A percentile compares a stretch with the other conserved stretches of the same genome.
Evolutionary conservation across 2,797 vertebrate genomes (phyloP).

Genomic region (Pseudopleuronectes americanus): DNA sequence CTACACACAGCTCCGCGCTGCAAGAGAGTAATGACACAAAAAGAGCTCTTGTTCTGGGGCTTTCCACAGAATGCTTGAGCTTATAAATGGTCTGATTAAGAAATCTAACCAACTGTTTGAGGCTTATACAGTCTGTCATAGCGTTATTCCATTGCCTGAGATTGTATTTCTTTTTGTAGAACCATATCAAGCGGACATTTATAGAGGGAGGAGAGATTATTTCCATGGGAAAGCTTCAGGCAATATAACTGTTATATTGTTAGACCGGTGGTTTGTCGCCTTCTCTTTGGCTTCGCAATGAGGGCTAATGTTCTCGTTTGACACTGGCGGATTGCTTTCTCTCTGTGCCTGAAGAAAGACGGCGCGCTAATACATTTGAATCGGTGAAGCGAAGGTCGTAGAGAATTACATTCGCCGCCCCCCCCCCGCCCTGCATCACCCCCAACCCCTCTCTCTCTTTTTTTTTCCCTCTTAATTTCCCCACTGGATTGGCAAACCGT

Average conservation of each 20-base stretch:
- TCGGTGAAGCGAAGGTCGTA: slow-evolving; percentile 81
- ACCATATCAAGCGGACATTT: slow-evolving; percentile 69
- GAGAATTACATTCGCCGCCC: slow-evolving; percentile 76
- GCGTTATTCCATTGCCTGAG: slow-evolving; percentile 64
- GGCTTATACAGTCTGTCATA: slow-evolving; percentile 58
- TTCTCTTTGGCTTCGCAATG: slow-evolving; percentile 73
- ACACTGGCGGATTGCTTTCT: slow-evolving; percentile 79
- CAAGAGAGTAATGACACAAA: slow-evolving; percentile 28
- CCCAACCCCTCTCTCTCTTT: slow-evolving; percentile 34
- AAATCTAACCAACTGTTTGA: slow-evolving; percentile 66
- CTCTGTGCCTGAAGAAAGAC: slow-evolving; percentile 78
- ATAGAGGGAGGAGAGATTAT: slow-evolving; percentile 74
- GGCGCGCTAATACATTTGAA: slow-evolving; percentile 80
- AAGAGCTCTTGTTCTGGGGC: slow-evolving; percentile 53
- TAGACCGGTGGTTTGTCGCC: slow-evolving; percentile 77
- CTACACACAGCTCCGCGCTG: slow-evolving; percentile 16
- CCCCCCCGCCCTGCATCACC: slow-evolving; percentile 14
- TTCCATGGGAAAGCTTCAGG: slow-evolving; percentile 79
- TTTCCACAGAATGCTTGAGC: slow-evolving; percentile 46
- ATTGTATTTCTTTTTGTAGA: slow-evolving; percentile 76
- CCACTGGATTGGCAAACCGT: slow-evolving; percentile 79
- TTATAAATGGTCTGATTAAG: slow-evolving; percentile 77
- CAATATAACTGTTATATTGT: slow-evolving; percentile 79
- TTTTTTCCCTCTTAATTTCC: slow-evolving; percentile 80
- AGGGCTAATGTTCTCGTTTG: slow-evolving; percentile 82